A percentile compares a stretch with the other conserved stretches of the same genome.
These are phyloP conservation scores for Lerema accius DNA, from an alignment of 1,140 invertebrate species.

Conservation along the genomic window DNA sequence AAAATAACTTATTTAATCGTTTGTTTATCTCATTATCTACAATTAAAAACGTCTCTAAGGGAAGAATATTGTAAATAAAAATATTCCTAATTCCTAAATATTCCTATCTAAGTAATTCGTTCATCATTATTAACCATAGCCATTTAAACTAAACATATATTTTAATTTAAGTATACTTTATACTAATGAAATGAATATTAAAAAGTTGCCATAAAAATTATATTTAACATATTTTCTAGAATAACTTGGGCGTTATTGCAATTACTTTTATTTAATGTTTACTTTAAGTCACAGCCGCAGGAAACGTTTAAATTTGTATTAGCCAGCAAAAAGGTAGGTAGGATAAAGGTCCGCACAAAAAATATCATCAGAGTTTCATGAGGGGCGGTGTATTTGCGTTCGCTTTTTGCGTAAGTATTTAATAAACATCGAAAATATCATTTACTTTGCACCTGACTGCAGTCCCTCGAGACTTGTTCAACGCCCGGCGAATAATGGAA, in stretches of 20 bases:
- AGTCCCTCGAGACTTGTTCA: background rate
- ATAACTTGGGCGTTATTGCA: background rate
- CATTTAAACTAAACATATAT: too few species aligned
- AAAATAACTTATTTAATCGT: too few species aligned
- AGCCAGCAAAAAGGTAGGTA: constrained; percentile 1
- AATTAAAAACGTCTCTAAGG: too few species aligned
- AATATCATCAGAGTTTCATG: constrained; percentile 17
- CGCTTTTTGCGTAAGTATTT: constrained; percentile 27
- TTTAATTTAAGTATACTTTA: too few species aligned
- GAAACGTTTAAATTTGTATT: constrained; percentile 29
- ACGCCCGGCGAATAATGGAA: background rate
- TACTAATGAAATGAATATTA: too few species aligned
- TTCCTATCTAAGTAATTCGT: too few species aligned
- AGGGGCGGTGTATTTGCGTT: constrained; percentile 27
- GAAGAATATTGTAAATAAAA: too few species aligned
- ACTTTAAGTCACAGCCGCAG: background rate
- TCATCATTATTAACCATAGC: too few species aligned
- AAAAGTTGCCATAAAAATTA: too few species aligned
- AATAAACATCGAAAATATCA: constrained; percentile 32
- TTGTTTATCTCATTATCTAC: too few species aligned
- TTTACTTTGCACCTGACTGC: constrained; percentile 34
- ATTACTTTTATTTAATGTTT: background rate
- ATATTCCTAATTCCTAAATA: too few species aligned
- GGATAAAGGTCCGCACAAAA: constrained; percentile 16
- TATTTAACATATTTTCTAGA: background rate